A percentile compares a stretch with the other conserved stretches of the same genome.
Evolutionary conservation across 2,888 invertebrate genomes (phyloP).

Genomic region (Horisme vitalbata): DNA sequence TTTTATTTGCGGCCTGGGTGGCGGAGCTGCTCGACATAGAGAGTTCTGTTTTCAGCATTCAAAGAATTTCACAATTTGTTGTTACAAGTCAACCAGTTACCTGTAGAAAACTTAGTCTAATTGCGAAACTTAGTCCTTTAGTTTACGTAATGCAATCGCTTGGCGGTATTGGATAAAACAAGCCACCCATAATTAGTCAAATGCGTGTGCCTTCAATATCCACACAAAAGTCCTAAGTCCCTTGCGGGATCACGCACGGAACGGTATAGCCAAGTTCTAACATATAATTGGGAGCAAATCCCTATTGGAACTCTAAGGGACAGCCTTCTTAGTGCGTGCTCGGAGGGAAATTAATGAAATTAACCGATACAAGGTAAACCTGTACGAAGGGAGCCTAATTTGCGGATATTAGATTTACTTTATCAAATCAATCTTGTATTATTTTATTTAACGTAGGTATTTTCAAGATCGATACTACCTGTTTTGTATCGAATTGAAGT

Average conservation of each 20-base stretch:
- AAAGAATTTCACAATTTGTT: no score
- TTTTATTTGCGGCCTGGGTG: no score
- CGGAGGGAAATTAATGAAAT: constrained; percentile 76
- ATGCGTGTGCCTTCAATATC: constrained; percentile 14
- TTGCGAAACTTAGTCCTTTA: no score
- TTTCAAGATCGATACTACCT: no score
- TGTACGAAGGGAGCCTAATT: constrained; percentile 47
- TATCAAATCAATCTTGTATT: constrained; percentile 17
- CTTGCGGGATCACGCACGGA: constrained; percentile 52
- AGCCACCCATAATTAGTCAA: constrained; percentile 7
- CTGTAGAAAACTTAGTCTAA: no score
- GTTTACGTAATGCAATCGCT: no score
- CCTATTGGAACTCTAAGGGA: constrained; percentile 69
- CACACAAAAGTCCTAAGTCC: constrained; percentile 53
- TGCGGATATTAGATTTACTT: constrained; percentile 31
- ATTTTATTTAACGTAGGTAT: neutral
- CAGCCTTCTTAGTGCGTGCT: constrained; percentile 73
- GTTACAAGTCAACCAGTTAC: no score
- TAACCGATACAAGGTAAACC: constrained; percentile 65
- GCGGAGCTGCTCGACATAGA: no score
- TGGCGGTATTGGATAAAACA: neutral
- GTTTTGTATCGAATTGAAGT: no score
- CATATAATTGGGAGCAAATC: constrained; percentile 79
- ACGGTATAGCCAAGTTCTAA: constrained; percentile 69
- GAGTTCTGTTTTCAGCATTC: no score